phyloP scores from a whole-genome alignment of 2,888 invertebrate species.

The Epinotia brunnichana region DNA sequence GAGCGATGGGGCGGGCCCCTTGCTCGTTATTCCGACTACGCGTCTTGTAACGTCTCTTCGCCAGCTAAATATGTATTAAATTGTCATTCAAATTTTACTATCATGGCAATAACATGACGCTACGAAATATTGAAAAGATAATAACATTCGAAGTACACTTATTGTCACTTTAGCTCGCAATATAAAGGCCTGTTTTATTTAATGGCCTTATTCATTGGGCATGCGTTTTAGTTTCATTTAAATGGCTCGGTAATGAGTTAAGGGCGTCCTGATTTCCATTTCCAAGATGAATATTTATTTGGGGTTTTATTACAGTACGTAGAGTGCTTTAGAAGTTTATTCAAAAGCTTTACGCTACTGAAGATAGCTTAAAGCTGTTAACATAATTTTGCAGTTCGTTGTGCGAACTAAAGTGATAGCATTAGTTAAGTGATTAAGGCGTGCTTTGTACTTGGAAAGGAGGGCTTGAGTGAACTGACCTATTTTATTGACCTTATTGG shows the following conservation, averaged over 20 bases:
- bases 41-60: conserved; percentile 64
- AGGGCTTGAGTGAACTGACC: conserved; percentile 18
- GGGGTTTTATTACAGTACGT: conserved; percentile 43
- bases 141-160: conserved; percentile 15
- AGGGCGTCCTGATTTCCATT: conserved; percentile 47
- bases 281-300: conserved; percentile 46
- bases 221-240: conserved; percentile 46
- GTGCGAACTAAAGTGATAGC: conserved; percentile 39
- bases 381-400: conserved; percentile 44
- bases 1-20: conserved; percentile 60
- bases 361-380: conserved; percentile 42
- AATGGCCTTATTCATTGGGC: conserved; percentile 44
- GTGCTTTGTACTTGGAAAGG: conserved; percentile 37
- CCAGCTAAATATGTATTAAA: conserved; percentile 71
- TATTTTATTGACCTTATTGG: conserved; percentile 17
- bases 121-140: conserved; percentile 35
- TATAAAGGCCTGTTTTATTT: conserved; percentile 32
- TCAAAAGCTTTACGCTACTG: conserved; percentile 35
- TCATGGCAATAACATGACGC: conserved; percentile 58
- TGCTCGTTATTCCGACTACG: conserved; percentile 71
- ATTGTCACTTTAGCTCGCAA: conserved; percentile 9
- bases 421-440: conserved; percentile 39
- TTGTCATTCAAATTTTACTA: conserved; percentile 67
- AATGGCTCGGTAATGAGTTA: conserved; percentile 47
- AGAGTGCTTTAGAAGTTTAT: conserved; percentile 33